Percentiles rank a stretch among this genome's conserved stretches.
These are phyloP conservation scores for Pseudorectes ferrugineus DNA, from an alignment of 2,113 vertebrate species.

Conservation along the genomic window DNA sequence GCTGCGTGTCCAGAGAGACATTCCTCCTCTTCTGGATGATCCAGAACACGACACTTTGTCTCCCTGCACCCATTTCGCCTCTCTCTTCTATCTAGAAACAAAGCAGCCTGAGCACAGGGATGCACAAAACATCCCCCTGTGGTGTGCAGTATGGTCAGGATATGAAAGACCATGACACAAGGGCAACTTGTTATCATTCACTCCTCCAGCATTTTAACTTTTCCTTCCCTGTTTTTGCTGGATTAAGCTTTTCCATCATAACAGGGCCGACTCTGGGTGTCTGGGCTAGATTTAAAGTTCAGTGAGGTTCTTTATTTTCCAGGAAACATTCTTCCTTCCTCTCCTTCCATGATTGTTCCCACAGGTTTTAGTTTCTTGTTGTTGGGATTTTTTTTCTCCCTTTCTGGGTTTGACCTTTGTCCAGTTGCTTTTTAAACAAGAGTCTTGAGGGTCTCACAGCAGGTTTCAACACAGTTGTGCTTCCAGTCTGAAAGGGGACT, in stretches of 20 bases:
- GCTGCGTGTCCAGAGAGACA: fast-evolving
- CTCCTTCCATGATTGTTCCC: not conserved
- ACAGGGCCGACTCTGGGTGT: not conserved
- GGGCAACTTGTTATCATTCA: not conserved
- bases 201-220: not conserved
- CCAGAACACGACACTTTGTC: not conserved
- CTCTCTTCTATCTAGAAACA: not conserved
- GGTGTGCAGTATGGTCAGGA: fast-evolving
- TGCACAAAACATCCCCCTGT: not conserved
- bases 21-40: not conserved
- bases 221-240: not conserved
- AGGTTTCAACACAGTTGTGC: not conserved
- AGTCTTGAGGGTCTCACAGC: not conserved
- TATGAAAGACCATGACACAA: not conserved
- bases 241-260: not conserved
- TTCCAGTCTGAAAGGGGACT: not conserved
- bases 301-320: slow-evolving; percentile 38
- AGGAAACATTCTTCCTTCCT: slow-evolving; percentile 56
- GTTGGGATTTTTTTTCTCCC: not conserved
- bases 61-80: not conserved
- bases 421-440: not conserved
- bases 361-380: not conserved
- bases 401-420: not conserved
- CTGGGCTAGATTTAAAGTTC: slow-evolving; percentile 24
- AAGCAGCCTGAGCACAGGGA: not conserved